Evolutionary conservation across 2,113 vertebrate species (phyloP).

Genomic region (Urocynchramus pylzowi): DNA sequence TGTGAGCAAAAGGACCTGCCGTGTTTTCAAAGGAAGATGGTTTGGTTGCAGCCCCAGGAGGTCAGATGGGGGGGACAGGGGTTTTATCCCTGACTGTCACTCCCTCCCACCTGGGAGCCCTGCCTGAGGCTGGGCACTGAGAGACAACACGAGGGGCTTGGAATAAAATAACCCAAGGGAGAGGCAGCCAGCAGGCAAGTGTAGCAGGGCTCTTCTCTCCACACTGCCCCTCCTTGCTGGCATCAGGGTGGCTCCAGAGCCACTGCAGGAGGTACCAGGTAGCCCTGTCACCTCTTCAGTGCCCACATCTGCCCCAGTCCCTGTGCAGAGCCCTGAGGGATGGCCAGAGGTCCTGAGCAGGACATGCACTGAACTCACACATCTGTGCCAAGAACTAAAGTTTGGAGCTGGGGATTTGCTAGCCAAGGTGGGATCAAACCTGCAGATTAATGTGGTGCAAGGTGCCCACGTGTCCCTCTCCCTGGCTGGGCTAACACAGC

Average conservation of each 20-base stretch:
- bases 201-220: background rate
- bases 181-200: background rate
- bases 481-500: background rate
- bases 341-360: background rate
- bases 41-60: constrained; percentile 10
- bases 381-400: background rate
- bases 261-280: background rate
- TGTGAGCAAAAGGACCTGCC: constrained; percentile 64
- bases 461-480: background rate
- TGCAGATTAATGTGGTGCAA: background rate
- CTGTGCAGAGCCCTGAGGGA: background rate
- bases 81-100: background rate
- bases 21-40: constrained; percentile 49
- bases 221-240: background rate
- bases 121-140: background rate
- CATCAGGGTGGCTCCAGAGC: background rate
- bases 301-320: background rate
- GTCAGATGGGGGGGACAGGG: background rate
- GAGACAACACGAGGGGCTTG: background rate
- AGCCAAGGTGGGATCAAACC: background rate
- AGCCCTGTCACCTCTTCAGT: background rate
- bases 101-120: background rate
- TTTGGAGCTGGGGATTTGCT: background rate
- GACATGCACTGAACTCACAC: background rate
- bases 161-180: background rate